These are phyloP conservation scores for Gorilla gorilla DNA, from an alignment of 2,113 vertebrate species.

Conservation along the genomic window DNA sequence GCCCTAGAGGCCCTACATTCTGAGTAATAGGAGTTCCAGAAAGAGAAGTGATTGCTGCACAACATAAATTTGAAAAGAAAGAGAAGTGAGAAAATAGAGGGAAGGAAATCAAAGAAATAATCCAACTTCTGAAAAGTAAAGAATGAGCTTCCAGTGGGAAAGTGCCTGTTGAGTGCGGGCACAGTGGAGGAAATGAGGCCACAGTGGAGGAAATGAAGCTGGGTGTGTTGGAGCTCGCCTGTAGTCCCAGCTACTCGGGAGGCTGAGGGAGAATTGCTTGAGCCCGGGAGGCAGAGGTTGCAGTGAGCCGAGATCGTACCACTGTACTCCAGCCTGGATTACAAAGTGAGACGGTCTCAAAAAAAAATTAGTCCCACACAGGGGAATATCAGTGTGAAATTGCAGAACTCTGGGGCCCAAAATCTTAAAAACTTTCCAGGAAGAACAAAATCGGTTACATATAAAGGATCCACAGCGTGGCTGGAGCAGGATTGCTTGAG, in stretches of 20 bases:
- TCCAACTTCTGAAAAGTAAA: neutral
- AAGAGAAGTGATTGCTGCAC: slow-evolving; percentile 6
- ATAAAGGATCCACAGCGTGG: neutral
- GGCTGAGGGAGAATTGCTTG: no score
- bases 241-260: no score
- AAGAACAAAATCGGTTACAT: neutral
- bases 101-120: neutral
- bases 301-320: no score
- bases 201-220: neutral
- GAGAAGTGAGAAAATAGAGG: neutral
- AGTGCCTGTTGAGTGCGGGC: neutral
- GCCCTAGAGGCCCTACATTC: neutral
- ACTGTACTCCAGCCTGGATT: no score
- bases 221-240: no score
- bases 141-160: neutral
- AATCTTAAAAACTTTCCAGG: neutral
- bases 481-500: no score
- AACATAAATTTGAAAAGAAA: neutral
- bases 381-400: neutral
- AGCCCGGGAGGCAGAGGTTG: no score
- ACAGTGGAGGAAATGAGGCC: neutral
- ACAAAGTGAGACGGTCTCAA: no score
- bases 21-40: neutral
- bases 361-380: neutral
- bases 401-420: neutral